Percentiles rank a stretch among this genome's conserved stretches.
Evolutionary conservation across 2,888 invertebrate species (phyloP).

Genomic region (Erannis defoliaria): DNA sequence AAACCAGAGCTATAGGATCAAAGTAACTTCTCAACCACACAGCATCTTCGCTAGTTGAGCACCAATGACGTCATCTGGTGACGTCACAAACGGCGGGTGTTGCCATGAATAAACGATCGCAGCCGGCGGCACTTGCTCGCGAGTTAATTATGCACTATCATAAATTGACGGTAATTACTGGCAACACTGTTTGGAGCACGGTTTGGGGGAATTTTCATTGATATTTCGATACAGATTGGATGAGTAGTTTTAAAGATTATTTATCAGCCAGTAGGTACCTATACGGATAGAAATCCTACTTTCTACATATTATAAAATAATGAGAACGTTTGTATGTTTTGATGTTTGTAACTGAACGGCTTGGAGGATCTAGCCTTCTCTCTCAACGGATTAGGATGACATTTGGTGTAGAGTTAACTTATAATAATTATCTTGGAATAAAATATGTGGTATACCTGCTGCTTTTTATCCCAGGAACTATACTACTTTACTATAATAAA

Average conservation of each 20-base stretch:
- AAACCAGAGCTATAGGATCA: neutral
- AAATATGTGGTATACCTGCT: too few species aligned
- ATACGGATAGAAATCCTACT: too few species aligned
- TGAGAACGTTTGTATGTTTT: too few species aligned
- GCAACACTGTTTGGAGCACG: conserved; percentile 31
- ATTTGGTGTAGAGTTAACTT: too few species aligned
- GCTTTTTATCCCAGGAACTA: too few species aligned
- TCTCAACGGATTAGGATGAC: too few species aligned
- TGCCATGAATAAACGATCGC: conserved; percentile 71
- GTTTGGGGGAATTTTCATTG: conserved; percentile 23
- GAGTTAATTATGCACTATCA: conserved; percentile 74
- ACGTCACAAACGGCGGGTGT: conserved; percentile 49
- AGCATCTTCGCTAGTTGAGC: neutral
- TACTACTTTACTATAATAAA: too few species aligned
- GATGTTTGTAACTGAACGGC: too few species aligned
- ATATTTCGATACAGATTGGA: conserved; percentile 14
- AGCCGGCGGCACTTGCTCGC: conserved; percentile 42
- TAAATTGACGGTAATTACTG: conserved; percentile 78
- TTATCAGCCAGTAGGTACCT: neutral
- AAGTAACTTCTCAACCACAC: neutral
- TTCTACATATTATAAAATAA: too few species aligned
- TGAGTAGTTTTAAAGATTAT: neutral
- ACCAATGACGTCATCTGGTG: conserved; percentile 46
- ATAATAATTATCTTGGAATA: too few species aligned
- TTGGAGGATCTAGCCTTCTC: too few species aligned